Evolutionary conservation across 2,113 vertebrate genomes (phyloP), one percentile per base, ranked within the genome.

Genomic region (Microcebus tavaratra): DNA sequence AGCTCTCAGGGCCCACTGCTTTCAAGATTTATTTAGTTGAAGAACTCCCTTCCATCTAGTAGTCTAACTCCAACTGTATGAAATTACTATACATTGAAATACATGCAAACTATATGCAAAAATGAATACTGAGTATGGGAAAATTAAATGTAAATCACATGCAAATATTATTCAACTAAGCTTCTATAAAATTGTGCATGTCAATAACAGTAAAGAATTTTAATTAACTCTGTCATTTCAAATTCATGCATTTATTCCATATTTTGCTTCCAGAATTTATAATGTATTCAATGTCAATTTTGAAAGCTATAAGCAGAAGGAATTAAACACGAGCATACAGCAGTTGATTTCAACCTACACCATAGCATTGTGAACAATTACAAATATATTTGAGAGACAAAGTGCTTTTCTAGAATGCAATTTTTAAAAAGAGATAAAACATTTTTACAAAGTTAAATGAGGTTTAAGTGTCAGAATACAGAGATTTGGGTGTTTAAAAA

Each of bases 151-250:
- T 67, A 97, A 98, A 97, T 95, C 4, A 88, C 84, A 95, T 96
- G 70, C 65, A 98, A 95, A 95, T 89, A 63, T 72, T 88, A 91
- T 79, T 90, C 78, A 97, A 79, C 42, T 10, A 82, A 94, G 0
- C 31, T 91, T 96, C 72, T 98, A 94, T 94, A 93, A 96, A 88
- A 48, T 79, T 31, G 83, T 95, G 81, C 42, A 50, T 96, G 82
- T 45, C 94, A 65, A 88, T 98, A 96, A 96, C 21, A 97, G 75
- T 93, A 95, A 97, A 97, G 68, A 31, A 92, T 94, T 98, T 98
- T 97, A 97, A 98, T 98, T 98, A 98, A 97, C 97, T 91, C 17
- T 97, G 85, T 95, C 57, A 92, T 97, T 98, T 86, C 80, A 95
- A 98, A 97, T 97, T 70, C 88, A 96, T 92, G 36, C 25, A 98